phyloP scores from a whole-genome alignment of 92 coral and sea anemone genomes.

The Umimayanthus chanpuru region DNA sequence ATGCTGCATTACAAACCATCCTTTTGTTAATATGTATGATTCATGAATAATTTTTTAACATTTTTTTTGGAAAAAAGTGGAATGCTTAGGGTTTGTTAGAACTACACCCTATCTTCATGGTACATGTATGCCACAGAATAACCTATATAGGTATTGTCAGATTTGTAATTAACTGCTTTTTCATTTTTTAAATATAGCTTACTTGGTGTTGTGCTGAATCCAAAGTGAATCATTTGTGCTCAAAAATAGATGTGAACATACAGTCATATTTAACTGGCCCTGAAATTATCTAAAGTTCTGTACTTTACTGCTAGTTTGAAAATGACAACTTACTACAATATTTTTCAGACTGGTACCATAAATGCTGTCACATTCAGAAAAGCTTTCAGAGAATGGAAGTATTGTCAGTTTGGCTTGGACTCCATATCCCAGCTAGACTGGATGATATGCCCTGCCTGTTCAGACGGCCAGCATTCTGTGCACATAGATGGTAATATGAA shows the following conservation, averaged over 20 bases:
- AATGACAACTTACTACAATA: not conserved
- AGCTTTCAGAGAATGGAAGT: constrained; percentile 47
- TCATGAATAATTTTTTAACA: not conserved
- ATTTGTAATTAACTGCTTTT: no score
- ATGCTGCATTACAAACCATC: not conserved
- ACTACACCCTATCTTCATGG: no score
- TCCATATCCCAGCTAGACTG: constrained; percentile 4
- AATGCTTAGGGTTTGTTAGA: no score
- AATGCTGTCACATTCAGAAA: constrained; percentile 21
- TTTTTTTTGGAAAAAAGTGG: not conserved
- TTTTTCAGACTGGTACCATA: constrained; percentile 28
- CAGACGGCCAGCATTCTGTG: constrained; percentile 44
- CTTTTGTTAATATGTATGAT: not conserved
- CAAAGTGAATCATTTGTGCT: no score
- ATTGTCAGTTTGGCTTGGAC: constrained; percentile 42
- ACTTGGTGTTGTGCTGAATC: no score
- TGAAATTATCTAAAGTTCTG: not conserved
- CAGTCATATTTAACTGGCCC: not conserved
- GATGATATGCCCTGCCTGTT: constrained; percentile 48
- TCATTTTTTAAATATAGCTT: no score
- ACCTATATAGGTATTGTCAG: no score
- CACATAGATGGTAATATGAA: constrained; percentile 52
- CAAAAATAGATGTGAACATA: no score
- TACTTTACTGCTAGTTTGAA: not conserved
- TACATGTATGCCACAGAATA: no score